phyloP scores from a whole-genome alignment of 2,888 invertebrate species.

The Catocala nupta region DNA sequence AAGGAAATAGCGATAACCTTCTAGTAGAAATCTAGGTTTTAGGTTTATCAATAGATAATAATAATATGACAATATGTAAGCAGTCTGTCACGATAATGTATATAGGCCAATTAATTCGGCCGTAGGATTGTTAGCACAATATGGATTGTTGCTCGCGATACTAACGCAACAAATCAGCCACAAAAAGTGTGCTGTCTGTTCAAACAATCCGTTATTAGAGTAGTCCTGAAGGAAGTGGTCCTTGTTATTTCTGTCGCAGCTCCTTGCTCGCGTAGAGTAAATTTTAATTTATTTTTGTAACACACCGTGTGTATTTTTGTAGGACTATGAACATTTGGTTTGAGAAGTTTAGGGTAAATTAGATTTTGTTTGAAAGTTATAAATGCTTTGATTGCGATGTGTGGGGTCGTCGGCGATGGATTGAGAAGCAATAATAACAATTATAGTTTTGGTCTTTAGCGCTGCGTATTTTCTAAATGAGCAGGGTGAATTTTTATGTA shows the following conservation, averaged over 20 bases:
- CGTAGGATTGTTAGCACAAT: too few species aligned
- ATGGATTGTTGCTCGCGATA: neutral
- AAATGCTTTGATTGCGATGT: slow-evolving; percentile 33
- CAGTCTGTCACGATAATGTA: too few species aligned
- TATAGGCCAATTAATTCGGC: too few species aligned
- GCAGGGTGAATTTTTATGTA: too few species aligned
- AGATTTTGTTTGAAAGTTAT: slow-evolving; percentile 37
- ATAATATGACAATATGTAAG: too few species aligned
- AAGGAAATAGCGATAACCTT: too few species aligned
- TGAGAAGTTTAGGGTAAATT: slow-evolving; percentile 46
- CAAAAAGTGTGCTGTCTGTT: slow-evolving; percentile 7
- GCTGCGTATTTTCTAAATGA: too few species aligned
- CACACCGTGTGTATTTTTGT: slow-evolving; percentile 63
- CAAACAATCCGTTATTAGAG: slow-evolving; percentile 42
- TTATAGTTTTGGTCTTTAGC: neutral
- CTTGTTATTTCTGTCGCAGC: slow-evolving; percentile 51
- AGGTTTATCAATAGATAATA: too few species aligned
- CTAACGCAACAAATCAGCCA: slow-evolving; percentile 1
- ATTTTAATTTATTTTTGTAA: slow-evolving; percentile 81
- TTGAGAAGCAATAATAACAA: neutral
- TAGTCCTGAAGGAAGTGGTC: slow-evolving; percentile 56
- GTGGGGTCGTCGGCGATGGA: slow-evolving; percentile 39
- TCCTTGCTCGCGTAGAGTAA: slow-evolving; percentile 69
- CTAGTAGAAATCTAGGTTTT: too few species aligned
- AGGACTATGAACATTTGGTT: slow-evolving; percentile 49